Evolutionary conservation across 1,140 invertebrate genomes (phyloP).

Genomic region (Sesamia nonagrioides): DNA sequence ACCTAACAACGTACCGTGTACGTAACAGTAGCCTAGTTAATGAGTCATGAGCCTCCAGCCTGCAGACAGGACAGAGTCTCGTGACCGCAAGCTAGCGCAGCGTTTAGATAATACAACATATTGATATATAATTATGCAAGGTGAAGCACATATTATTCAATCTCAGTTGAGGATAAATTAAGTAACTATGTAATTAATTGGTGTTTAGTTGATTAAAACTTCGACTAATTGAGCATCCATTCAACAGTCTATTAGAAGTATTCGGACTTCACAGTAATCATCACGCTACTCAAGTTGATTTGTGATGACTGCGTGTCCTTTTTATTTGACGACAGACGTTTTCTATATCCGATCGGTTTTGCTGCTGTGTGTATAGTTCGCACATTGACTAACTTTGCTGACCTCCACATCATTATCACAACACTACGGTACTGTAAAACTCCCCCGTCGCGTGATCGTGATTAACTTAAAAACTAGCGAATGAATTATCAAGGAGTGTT

Average conservation of each 20-base stretch:
- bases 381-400: too few species aligned
- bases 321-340: too few species aligned
- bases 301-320: too few species aligned
- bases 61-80: not conserved
- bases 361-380: too few species aligned
- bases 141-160: not conserved
- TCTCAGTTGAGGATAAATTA: not conserved
- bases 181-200: not conserved
- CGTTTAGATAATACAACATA: not conserved
- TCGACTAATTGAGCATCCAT: not conserved
- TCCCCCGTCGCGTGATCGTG: too few species aligned
- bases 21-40: not conserved
- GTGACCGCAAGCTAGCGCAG: not conserved
- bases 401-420: too few species aligned
- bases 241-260: not conserved
- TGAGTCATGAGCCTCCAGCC: not conserved
- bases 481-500: too few species aligned
- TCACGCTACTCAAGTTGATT: not conserved
- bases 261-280: not conserved
- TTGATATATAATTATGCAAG: slow-evolving; percentile 3
- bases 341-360: too few species aligned
- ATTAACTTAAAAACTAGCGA: too few species aligned
- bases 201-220: not conserved
- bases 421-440: too few species aligned
- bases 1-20: too few species aligned